Evolutionary conservation across 2,888 invertebrate genomes (phyloP).

Genomic region (Dastarcus helophoroides): DNA sequence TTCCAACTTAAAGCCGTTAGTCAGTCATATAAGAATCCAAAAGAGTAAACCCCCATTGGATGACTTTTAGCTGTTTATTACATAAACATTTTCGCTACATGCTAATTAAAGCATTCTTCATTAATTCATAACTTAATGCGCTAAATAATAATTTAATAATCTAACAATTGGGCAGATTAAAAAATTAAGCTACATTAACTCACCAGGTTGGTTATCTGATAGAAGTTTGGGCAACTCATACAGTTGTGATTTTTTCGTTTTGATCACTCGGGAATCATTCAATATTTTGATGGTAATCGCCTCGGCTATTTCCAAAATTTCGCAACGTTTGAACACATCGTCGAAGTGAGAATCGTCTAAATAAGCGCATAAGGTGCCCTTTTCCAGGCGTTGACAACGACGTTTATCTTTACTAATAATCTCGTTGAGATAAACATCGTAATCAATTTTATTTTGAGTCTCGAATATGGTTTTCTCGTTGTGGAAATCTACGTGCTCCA

Average conservation of each 20-base stretch:
- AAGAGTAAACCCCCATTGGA: too few relatives aligned
- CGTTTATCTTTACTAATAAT: neutral
- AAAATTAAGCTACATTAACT: neutral
- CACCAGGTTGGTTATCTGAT: neutral
- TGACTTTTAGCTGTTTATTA: too few relatives aligned
- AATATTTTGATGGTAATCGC: slow-evolving; percentile 43
- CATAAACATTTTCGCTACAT: too few relatives aligned
- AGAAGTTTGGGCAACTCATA: slow-evolving; percentile 39
- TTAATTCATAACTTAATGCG: too few relatives aligned
- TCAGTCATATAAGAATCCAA: too few relatives aligned
- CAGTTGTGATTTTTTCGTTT: slow-evolving; percentile 35
- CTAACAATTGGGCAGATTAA: too few relatives aligned
- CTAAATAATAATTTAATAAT: too few relatives aligned
- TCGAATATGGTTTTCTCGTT: slow-evolving; percentile 11
- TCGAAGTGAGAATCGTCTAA: slow-evolving; percentile 16
- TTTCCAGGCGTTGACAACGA: too few relatives aligned
- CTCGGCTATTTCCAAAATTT: slow-evolving; percentile 18
- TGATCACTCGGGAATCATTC: slow-evolving; percentile 45
- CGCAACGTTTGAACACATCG: slow-evolving; percentile 17
- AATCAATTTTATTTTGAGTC: neutral
- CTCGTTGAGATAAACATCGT: neutral
- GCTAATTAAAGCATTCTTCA: too few relatives aligned
- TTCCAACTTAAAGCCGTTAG: too few relatives aligned
- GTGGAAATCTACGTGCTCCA: slow-evolving; percentile 34
- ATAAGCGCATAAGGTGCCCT: slow-evolving; percentile 17